Base-by-base conservation (phyloP, 1,140 invertebrate species). In the Tetramorium alpestre region DNA sequence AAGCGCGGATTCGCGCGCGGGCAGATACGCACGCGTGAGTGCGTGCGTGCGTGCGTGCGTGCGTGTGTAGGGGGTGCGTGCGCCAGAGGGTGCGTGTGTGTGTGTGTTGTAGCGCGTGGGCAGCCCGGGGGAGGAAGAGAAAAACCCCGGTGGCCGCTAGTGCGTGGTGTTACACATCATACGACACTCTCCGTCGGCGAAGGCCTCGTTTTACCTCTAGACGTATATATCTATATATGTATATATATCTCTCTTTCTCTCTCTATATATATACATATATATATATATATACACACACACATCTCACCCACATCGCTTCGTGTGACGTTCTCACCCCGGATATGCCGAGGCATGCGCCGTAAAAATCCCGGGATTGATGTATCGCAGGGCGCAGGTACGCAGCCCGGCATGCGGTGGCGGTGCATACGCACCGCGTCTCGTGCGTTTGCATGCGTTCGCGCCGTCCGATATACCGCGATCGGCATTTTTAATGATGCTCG, bases 351-450 rank as follows among this genome's bases (percentile, higher is more conserved):
- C 95, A 95, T 95, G 95, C 95, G 95, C 94, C 92, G 90, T 94
- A 93, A 93, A 93, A 92, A 93, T 91, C 89, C 86, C 89, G 87
- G 93, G 91, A 95, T 95, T 95, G 94, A 95, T 95, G 95, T 95
- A 95, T 95, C 94, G 91, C 93, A 93, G 92, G 92, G 94, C 94
- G 93, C 95, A 95, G 95, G 95, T 95, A 95, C 92, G 91, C 91
- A 16, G 67, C 70, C 65, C 41, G 41, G 44, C 73, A 69, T 60
- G 60, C 70, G 58, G 51, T 22, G 38, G 38, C 13, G 38, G 13
- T 49, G 38, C 70, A 44, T 44, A 25, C 41, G 51, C 62, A 67
- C 65, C 65, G 44, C 44, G 90, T 69, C 41, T 69, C 92, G 87
- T 89, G 89, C 90, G 91, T 92, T 93, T 93, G 91, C 89, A 93